These are phyloP conservation scores for Cottoperca gobio DNA, from an alignment of 2,797 vertebrate genomes.

Conservation along the genomic window DNA sequence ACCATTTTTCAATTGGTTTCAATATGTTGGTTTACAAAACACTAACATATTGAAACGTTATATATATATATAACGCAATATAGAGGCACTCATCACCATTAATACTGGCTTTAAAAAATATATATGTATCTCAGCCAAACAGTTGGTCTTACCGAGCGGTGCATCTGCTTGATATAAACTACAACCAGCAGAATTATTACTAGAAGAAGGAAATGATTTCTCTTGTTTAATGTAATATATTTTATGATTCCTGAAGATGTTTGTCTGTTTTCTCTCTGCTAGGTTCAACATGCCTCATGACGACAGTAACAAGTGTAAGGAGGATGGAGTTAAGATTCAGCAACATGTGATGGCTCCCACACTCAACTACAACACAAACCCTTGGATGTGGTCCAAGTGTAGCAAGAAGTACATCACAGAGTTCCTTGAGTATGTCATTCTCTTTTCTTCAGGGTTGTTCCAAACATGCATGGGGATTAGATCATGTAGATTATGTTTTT, in stretches of 20 bases:
- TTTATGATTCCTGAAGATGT: neutral
- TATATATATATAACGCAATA: too few relatives aligned
- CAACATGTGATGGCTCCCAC: slow-evolving; percentile 99
- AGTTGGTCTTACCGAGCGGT: neutral
- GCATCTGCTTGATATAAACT: neutral
- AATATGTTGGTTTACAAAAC: slow-evolving; percentile 13
- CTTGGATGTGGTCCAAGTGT: slow-evolving; percentile 99
- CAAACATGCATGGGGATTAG: slow-evolving; percentile 28
- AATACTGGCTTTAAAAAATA: neutral
- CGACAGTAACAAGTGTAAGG: slow-evolving; percentile 97
- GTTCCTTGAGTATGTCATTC: slow-evolving; percentile 95
- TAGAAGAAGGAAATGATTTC: neutral
- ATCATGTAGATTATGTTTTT: slow-evolving; percentile 9
- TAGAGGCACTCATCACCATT: neutral
- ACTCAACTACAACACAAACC: slow-evolving; percentile 97
- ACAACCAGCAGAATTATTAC: neutral
- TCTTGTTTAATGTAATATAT: neutral
- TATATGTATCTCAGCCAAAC: neutral
- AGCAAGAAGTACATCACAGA: slow-evolving; percentile 99
- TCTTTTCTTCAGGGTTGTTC: slow-evolving; percentile 37
- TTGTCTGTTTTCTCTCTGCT: slow-evolving; percentile 22
- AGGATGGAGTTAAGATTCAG: slow-evolving; percentile 94
- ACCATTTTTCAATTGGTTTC: neutral
- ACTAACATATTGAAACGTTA: slow-evolving; percentile 1
- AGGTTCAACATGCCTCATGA: slow-evolving; percentile 99